Evolutionary conservation across 2,797 vertebrate species (phyloP).

Genomic region (Ispidina lecontei): DNA sequence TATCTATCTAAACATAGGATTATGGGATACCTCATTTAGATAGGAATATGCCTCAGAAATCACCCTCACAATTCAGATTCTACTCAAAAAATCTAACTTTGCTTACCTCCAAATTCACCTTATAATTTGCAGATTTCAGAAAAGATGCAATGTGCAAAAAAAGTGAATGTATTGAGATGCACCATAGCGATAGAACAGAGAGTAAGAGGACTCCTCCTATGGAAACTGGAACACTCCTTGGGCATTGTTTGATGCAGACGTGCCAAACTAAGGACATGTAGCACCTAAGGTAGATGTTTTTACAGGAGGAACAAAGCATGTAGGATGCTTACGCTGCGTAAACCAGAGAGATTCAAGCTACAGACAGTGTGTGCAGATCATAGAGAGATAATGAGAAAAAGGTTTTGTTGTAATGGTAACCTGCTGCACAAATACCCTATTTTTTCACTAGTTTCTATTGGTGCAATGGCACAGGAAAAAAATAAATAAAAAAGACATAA

Average conservation of each 20-base stretch:
- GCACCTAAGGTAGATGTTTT: background rate
- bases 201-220: background rate
- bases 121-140: background rate
- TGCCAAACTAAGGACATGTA: background rate
- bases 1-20: background rate
- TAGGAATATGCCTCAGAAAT: background rate
- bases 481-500: background rate
- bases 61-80: background rate
- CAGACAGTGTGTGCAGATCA: background rate
- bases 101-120: background rate
- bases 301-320: background rate
- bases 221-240: background rate
- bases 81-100: background rate
- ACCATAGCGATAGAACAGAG: background rate
- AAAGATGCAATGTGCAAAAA: background rate
- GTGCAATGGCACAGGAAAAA: background rate
- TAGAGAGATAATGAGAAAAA: background rate
- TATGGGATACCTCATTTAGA: background rate
- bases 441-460: background rate
- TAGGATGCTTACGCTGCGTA: background rate
- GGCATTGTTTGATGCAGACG: background rate
- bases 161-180: background rate
- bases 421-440: background rate
- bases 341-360: background rate
- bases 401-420: background rate